phyloP scores from a whole-genome alignment of 2,797 vertebrate genomes.

The Acrossocheilus fasciatus region DNA sequence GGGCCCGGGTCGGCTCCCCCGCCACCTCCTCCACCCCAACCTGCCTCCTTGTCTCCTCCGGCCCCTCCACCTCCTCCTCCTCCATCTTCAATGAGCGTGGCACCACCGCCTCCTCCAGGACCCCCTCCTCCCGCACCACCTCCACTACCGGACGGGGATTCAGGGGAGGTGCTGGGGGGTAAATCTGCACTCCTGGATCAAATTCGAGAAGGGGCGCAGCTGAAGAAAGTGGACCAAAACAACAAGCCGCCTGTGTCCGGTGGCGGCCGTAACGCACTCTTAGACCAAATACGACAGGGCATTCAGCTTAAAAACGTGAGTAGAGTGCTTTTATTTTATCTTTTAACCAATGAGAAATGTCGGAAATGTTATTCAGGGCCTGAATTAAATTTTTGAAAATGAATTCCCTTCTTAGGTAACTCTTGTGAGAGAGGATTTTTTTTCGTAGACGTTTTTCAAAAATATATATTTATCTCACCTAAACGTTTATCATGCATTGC shows the following conservation, averaged over 20 bases:
- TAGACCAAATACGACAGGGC: conserved; percentile 97
- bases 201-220: conserved; percentile 90
- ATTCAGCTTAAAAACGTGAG: conserved; percentile 92
- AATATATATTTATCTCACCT: no score
- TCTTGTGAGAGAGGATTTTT: no score
- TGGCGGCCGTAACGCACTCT: conserved; percentile 88
- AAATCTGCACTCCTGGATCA: conserved; percentile 92
- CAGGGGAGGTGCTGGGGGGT: conserved; percentile 74
- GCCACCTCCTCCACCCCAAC: conserved; percentile 67
- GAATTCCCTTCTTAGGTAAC: no score
- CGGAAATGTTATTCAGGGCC: background rate
- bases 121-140: conserved; percentile 82
- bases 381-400: no score
- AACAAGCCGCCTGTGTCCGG: conserved; percentile 83
- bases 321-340: conserved; percentile 12
- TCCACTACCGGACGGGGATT: conserved; percentile 79
- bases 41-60: conserved; percentile 59
- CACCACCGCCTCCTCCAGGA: conserved; percentile 77
- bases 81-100: conserved; percentile 66
- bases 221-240: conserved; percentile 95
- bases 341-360: background rate
- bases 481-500: no score
- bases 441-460: no score
- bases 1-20: conserved; percentile 71
- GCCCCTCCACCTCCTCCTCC: conserved; percentile 52